A percentile compares a stretch with the other conserved stretches of the same genome.
Conservation (phyloP, 2,113 vertebrate genomes). For the Engraulis encrasicolus region DNA sequence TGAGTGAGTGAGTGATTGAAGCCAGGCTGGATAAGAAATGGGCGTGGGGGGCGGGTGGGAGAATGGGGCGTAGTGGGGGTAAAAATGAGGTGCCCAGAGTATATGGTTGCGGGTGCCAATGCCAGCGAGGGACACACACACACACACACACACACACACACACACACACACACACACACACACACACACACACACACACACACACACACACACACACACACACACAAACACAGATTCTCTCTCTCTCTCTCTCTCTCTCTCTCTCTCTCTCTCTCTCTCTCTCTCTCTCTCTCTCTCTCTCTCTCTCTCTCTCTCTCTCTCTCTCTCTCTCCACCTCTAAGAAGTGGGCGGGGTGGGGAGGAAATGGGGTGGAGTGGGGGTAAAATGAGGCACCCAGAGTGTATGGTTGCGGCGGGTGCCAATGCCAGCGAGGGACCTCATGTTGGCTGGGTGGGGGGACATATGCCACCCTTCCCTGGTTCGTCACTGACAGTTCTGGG, state of each 20-base stretch:
- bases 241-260: too few relatives aligned
- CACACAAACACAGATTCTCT: too few relatives aligned
- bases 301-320: too few relatives aligned
- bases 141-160: too few relatives aligned
- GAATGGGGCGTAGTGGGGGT: too few relatives aligned
- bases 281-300: too few relatives aligned
- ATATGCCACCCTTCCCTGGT: slow-evolving; percentile 66
- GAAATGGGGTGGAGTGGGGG: slow-evolving; percentile 62
- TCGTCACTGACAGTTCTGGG: slow-evolving; percentile 79
- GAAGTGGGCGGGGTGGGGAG: slow-evolving; percentile 58
- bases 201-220: too few relatives aligned
- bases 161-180: too few relatives aligned
- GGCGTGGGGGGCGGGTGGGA: slow-evolving; percentile 65
- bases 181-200: too few relatives aligned
- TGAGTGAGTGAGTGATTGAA: slow-evolving; percentile 37
- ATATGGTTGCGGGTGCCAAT: slow-evolving; percentile 52
- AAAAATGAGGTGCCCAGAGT: slow-evolving; percentile 1
- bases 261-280: too few relatives aligned
- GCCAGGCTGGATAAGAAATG: slow-evolving; percentile 44
- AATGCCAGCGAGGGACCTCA: slow-evolving; percentile 65
- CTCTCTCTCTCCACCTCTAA: too few relatives aligned
- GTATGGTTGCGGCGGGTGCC: slow-evolving; percentile 43
- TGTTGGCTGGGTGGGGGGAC: slow-evolving; percentile 55
- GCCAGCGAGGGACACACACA: slow-evolving; percentile 64
- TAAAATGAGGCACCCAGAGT: slow-evolving; percentile 12